Conservation (phyloP, 2,888 invertebrate genomes). For the Pollenia amentaria region DNA sequence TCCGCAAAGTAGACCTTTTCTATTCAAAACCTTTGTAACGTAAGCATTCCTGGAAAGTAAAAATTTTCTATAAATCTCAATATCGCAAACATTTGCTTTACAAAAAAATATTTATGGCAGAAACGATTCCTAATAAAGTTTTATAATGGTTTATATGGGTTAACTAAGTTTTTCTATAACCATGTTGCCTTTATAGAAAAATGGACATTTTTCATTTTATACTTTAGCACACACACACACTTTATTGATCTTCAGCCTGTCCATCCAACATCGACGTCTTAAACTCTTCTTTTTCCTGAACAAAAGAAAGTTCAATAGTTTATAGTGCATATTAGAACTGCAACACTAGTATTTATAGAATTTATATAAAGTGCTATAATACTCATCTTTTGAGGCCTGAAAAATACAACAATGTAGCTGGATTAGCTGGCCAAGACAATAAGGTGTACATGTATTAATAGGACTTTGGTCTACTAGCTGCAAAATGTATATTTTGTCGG, state of each 20-base stretch:
- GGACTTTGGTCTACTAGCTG: slow-evolving; percentile 16
- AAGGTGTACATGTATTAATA: slow-evolving; percentile 41
- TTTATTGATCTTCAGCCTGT: slow-evolving; percentile 58
- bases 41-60: too few relatives aligned
- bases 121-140: not conserved
- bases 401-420: slow-evolving; percentile 41
- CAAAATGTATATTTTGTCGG: slow-evolving; percentile 65
- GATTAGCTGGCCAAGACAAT: slow-evolving; percentile 22
- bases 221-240: slow-evolving; percentile 17
- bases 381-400: not conserved
- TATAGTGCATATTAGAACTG: slow-evolving; percentile 69
- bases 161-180: slow-evolving; percentile 24
- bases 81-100: too few relatives aligned
- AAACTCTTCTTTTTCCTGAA: not conserved
- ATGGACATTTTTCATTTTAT: not conserved
- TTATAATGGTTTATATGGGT: slow-evolving; percentile 12
- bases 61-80: too few relatives aligned
- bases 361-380: slow-evolving; percentile 12
- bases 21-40: too few relatives aligned
- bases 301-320: slow-evolving; percentile 73
- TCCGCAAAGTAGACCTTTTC: too few relatives aligned
- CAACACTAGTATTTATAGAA: slow-evolving; percentile 43
- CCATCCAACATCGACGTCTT: slow-evolving; percentile 19
- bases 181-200: slow-evolving; percentile 40
- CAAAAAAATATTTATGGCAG: too few relatives aligned